A percentile compares a stretch with the other conserved stretches of the same genome.
These are phyloP conservation scores for Pseudolaguvia tuberculata DNA, from an alignment of 2,113 vertebrate species.

Conservation along the genomic window DNA sequence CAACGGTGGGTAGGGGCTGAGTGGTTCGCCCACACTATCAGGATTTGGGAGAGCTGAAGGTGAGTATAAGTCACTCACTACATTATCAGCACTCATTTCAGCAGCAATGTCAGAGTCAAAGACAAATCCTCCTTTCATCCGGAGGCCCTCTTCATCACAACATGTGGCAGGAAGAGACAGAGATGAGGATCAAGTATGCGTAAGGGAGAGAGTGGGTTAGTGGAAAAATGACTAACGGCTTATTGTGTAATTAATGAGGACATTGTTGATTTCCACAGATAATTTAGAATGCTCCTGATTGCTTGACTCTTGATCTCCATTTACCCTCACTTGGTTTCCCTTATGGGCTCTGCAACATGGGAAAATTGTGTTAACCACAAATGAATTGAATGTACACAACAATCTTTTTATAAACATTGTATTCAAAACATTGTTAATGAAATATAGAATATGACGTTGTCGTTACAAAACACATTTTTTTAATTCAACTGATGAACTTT, in stretches of 20 bases:
- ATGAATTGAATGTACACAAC: slow-evolving; percentile 53
- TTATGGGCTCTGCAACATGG: slow-evolving; percentile 63
- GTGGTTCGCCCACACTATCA: slow-evolving; percentile 10
- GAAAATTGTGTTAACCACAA: slow-evolving; percentile 67
- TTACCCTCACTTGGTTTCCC: slow-evolving; percentile 68
- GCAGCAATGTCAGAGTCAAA: slow-evolving; percentile 72
- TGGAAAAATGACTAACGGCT: slow-evolving; percentile 65
- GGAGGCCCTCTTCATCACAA: slow-evolving; percentile 59
- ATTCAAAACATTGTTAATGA: no score
- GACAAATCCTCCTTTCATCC: slow-evolving; percentile 71
- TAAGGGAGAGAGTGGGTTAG: slow-evolving; percentile 39
- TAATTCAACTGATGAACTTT: no score
- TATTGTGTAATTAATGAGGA: slow-evolving; percentile 76
- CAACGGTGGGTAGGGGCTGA: slow-evolving; percentile 51
- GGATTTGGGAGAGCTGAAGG: slow-evolving; percentile 61
- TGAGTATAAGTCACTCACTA: slow-evolving; percentile 68
- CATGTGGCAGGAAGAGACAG: slow-evolving; percentile 50
- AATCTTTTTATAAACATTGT: slow-evolving; percentile 5
- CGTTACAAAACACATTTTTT: no score
- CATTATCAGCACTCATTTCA: slow-evolving; percentile 67
- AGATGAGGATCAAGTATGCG: slow-evolving; percentile 1
- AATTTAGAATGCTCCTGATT: slow-evolving; percentile 71
- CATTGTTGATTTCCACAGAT: slow-evolving; percentile 71
- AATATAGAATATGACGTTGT: no score
- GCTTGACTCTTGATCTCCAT: slow-evolving; percentile 73